Evolutionary conservation across 1,140 invertebrate genomes (phyloP), one percentile per base, ranked within the genome.

Genomic region (Ptiloglossa arizonensis): DNA sequence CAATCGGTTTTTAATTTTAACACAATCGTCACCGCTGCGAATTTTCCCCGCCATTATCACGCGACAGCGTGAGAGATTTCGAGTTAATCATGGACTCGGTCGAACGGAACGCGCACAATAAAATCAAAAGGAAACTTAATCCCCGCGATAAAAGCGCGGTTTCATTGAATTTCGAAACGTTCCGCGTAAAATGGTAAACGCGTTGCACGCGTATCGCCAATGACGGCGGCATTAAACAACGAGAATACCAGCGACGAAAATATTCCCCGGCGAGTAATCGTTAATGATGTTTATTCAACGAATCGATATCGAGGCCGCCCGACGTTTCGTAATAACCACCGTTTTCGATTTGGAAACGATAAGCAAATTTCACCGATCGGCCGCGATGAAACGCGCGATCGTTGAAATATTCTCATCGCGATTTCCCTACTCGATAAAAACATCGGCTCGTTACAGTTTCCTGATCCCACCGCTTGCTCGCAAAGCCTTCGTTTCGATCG

Each of bases 341-440:
- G 19, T 57, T 57, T n/a, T 57, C 29, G 27, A 57, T 57, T 19
- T 4, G 27, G 29, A 19, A 19, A 19, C 56, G 29, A 32, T 35
- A 35, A 57, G 29, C 56, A n/a, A 57, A 57, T 57, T 57, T 57
- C 5, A 27, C n/a, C n/a, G n/a, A n/a, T n/a, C n/a, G n/a, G n/a
- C n/a, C n/a, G n/a, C 24, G 11, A 52, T 5, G 5, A 22, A 52
- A 52, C n/a, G 22, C 5, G 3, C 22, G 9, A 24, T 27, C 24
- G 24, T 54, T 27, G 1, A 24, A 15, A 54, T 27, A 54, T 24
- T 54, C 24, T 54, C 29, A 19, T 17, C 32, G 57, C 4, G 32
- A 60, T n/a, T 32, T 38, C 32, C 32, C n/a, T 38, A 60, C 8
- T n/a, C 27, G 8, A 60, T 38, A 32, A 38, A 35, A 60, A 38